Conservation (phyloP, 2,797 vertebrate genomes). For the Leucoraja ocellata region DNA sequence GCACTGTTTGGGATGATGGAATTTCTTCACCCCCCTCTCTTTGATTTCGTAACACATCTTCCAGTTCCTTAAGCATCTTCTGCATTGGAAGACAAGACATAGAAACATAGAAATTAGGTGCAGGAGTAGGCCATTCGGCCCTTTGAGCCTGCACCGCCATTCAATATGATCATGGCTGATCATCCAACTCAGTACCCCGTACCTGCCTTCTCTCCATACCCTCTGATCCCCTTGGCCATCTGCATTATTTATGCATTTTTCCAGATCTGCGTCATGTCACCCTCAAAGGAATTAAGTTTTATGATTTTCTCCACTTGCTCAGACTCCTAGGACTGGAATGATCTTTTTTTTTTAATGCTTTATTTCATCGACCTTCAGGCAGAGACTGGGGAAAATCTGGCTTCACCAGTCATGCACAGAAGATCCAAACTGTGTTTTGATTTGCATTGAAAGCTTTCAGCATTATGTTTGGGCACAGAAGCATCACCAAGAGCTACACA, state of each 20-base stretch:
- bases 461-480: neutral
- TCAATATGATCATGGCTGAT: too few species aligned
- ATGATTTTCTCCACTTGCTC: neutral
- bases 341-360: neutral
- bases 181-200: too few species aligned
- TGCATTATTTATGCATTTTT: neutral
- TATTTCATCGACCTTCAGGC: neutral
- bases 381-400: neutral
- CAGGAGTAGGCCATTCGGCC: too few species aligned
- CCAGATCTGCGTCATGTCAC: neutral
- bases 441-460: neutral
- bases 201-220: too few species aligned
- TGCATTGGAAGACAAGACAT: neutral
- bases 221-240: too few species aligned
- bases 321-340: neutral
- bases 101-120: too few species aligned
- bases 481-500: too few species aligned
- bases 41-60: neutral
- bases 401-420: neutral
- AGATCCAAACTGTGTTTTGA: neutral
- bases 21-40: neutral
- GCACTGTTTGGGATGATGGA: neutral
- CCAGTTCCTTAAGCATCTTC: neutral
- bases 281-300: neutral
- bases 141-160: too few species aligned